These are phyloP conservation scores for Trichopria drosophilae DNA, from an alignment of 2,888 invertebrate species.

Conservation along the genomic window DNA sequence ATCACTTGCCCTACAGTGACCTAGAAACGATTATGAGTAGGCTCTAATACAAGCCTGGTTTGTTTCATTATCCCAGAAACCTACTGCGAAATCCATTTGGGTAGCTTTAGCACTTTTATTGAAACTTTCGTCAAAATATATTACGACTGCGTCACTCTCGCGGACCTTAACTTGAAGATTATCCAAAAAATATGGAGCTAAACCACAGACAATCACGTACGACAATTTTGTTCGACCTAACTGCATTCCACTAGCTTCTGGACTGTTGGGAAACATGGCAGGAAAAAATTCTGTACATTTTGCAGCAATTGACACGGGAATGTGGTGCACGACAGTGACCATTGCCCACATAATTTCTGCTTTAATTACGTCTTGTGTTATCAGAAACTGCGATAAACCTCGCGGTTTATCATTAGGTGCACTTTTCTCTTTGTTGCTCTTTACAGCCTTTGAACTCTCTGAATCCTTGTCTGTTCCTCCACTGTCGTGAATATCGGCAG, in stretches of 20 bases:
- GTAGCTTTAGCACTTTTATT: no score
- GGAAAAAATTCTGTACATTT: conserved; percentile 9
- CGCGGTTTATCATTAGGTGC: not conserved
- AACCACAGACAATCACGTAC: conserved; percentile 10
- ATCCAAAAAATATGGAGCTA: conserved; percentile 15
- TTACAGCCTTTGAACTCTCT: not conserved
- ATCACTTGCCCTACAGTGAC: conserved; percentile 28
- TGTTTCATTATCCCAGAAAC: conserved; percentile 10
- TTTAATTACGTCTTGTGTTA: conserved; percentile 1
- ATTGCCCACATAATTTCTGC: conserved; percentile 17
- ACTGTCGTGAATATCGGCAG: not conserved
- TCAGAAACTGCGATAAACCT: not conserved
- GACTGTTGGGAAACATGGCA: conserved; percentile 12
- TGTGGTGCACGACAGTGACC: not conserved
- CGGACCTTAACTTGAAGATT: conserved; percentile 1
- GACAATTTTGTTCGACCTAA: conserved; percentile 9
- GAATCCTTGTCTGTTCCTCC: not conserved
- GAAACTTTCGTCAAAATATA: conserved; percentile 13
- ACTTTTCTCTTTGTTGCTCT: not conserved
- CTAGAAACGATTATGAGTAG: not conserved
- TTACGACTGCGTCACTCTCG: conserved; percentile 5
- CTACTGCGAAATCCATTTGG: conserved; percentile 16
- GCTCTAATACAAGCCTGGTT: not conserved
- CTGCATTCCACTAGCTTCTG: conserved; percentile 9
- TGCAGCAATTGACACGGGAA: conserved; percentile 11